A percentile compares a stretch with the other conserved stretches of the same genome.
Evolutionary conservation across 2,113 vertebrate genomes (phyloP).

Genomic region (Ptyas mucosa): DNA sequence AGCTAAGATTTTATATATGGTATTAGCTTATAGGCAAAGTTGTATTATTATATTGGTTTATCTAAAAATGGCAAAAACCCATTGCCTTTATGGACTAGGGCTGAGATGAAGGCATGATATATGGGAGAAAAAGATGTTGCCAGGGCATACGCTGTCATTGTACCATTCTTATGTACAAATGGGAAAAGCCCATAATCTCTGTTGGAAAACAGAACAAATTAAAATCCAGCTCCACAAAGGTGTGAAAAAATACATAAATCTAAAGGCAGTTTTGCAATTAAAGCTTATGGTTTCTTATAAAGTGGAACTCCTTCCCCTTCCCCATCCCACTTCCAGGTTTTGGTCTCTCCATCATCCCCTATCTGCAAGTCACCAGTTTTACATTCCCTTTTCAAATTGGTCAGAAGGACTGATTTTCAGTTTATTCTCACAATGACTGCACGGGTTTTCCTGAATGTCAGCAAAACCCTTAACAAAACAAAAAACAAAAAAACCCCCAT

Average conservation of each 20-base stretch:
- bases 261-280: neutral
- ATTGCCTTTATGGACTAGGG: neutral
- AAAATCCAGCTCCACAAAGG: neutral
- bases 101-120: neutral
- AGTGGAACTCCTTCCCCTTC: neutral
- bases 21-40: neutral
- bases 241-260: neutral
- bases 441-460: neutral
- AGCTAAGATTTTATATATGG: neutral
- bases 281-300: neutral
- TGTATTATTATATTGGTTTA: neutral
- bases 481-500: no score
- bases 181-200: neutral
- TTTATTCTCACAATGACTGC: neutral
- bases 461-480: neutral
- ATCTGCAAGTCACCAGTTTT: neutral
- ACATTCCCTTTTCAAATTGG: neutral
- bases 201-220: neutral
- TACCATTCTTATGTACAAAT: neutral
- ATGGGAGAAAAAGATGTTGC: neutral
- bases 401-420: neutral
- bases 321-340: neutral
- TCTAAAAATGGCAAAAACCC: neutral
- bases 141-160: neutral
- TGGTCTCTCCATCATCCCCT: neutral